Base-by-base conservation (phyloP, 2,797 vertebrate genomes). In the Schizopygopsis malacanthus region DNA sequence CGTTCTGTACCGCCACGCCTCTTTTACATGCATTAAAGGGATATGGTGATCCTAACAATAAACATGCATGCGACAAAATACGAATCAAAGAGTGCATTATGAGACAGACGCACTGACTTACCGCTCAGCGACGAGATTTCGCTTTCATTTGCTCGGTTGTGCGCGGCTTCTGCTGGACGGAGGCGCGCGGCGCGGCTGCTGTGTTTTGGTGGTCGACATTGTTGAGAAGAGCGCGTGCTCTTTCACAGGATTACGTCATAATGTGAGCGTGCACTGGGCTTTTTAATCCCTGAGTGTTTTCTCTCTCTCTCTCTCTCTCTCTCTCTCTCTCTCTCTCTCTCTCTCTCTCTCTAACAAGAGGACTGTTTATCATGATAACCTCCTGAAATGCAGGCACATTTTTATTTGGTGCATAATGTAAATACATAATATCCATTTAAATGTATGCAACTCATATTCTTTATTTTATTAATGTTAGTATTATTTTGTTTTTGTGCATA, bases 161-260 rank as follows among this genome's bases (percentile, higher is more conserved):
- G 77, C 28, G 39, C 56, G 22, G 7, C 18, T n/a, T n/a, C 18
- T 37, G 72, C 20, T 10, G 84, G 78, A 65, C 4, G 43, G 69
- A 73, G 72, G 72, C 80, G 65, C 80, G 80, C 80, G 50, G 80
- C 67, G 37, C 71, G 45, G 84, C 65, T 20, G 78, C 78, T 75
- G 70, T 85, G 84, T 85, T 85, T 85, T 85, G 78, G 69, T 81
- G 78, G 54, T 50, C 78, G 84, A 93, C 95, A 91, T 94, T 94
- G 95, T 95, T 93, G 92, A 92, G 90, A 92, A 90, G 92, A 94
- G 94, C 94, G 94, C 95, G 95, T 95, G 93, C 95, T 93, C 93
- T 93, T 91, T 90, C 93, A 92, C 91, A 83, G 77, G 90, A 90
- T 94, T 94, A 95, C 94, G 95, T 95, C 94, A 95, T 93, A 83